Conservation (phyloP, 2,113 vertebrate species). For the human region GRCh38 chr11:43282501-43283000, state of each 20-base stretch:
- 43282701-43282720: neutral
- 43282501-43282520: neutral
- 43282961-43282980: conserved; percentile 17
- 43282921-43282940: neutral
- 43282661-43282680: neutral
- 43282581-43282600: neutral
- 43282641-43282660: neutral
- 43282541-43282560: neutral
- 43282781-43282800: neutral
- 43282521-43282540: neutral
- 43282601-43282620: neutral
- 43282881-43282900: neutral
- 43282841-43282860: neutral
- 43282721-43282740: neutral
- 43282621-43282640: neutral
- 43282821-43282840: neutral
- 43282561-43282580: neutral
- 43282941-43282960: neutral
- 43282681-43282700: too few species aligned
- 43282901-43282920: neutral
- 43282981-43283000: neutral
- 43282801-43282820: neutral
- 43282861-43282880: neutral
- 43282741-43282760: neutral
- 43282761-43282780: neutral